A percentile compares a stretch with the other conserved stretches of the same genome.
Conservation (phyloP, 2,888 invertebrate species). For the Opisthograptis luteolata region DNA sequence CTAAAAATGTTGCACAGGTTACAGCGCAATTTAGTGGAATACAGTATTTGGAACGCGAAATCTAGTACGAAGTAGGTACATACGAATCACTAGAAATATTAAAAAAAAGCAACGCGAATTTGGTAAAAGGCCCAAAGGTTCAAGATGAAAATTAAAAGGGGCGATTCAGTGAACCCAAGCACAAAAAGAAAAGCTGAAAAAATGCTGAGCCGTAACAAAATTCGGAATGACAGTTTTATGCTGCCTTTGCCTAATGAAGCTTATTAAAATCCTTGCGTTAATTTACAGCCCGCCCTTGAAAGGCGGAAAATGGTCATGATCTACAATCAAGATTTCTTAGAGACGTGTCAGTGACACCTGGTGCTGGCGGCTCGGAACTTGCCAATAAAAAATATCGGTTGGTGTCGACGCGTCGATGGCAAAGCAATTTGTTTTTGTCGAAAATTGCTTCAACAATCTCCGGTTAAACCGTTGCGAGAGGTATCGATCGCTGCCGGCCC, state of each 20-base stretch:
- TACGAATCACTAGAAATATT: background rate
- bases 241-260: conserved; percentile 23
- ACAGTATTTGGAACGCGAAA: conserved; percentile 4
- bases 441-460: conserved; percentile 24
- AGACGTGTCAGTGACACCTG: conserved; percentile 12
- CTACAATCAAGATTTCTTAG: conserved; percentile 3
- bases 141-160: background rate
- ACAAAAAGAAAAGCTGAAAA: conserved; percentile 3
- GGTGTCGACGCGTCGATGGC: conserved; percentile 14
- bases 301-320: conserved; percentile 13
- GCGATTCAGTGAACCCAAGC: background rate
- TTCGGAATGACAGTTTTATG: conserved; percentile 20
- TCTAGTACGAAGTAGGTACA: no score
- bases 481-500: conserved; percentile 11
- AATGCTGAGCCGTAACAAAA: conserved; percentile 15
- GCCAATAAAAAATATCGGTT: conserved; percentile 14
- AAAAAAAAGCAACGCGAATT: background rate
- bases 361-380: conserved; percentile 9
- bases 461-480: conserved; percentile 17
- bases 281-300: conserved; percentile 13
- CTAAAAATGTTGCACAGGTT: no score
- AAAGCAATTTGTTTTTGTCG: conserved; percentile 23
- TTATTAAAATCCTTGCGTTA: conserved; percentile 17
- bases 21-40: no score
- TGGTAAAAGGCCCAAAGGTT: background rate